Evolutionary conservation across 1,140 invertebrate genomes (phyloP).

Genomic region (Nomia melanderi): DNA sequence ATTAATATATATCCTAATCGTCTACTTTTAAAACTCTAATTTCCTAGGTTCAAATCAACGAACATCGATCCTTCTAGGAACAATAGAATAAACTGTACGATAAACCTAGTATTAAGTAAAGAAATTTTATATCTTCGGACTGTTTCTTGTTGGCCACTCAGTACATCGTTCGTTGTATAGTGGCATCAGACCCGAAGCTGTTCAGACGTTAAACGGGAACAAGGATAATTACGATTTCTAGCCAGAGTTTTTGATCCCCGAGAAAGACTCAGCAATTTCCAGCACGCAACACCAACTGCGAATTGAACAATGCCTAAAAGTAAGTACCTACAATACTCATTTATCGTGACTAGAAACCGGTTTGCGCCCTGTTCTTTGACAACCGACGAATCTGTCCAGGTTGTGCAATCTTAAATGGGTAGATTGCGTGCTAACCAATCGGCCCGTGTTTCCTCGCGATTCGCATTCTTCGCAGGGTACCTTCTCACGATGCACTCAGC

Average conservation of each 20-base stretch:
- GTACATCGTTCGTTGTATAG: no score
- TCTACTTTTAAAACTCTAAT: no score
- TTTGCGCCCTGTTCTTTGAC: neutral
- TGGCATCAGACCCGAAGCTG: no score
- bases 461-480: neutral
- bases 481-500: neutral
- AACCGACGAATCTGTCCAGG: neutral
- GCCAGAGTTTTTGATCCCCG: neutral
- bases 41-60: no score
- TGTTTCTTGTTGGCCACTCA: no score
- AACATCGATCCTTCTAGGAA: no score
- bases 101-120: no score
- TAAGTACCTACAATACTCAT: neutral
- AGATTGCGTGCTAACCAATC: neutral
- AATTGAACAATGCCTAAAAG: neutral
- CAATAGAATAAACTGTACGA: no score
- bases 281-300: neutral
- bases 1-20: no score
- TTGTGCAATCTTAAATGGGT: constrained; percentile 8
- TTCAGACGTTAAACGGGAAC: neutral
- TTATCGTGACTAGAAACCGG: neutral
- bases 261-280: neutral
- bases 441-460: neutral
- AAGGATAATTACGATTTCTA: neutral
- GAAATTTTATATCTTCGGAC: no score